Conservation (phyloP, 2,888 invertebrate genomes). For the Allolobophora icterica region DNA sequence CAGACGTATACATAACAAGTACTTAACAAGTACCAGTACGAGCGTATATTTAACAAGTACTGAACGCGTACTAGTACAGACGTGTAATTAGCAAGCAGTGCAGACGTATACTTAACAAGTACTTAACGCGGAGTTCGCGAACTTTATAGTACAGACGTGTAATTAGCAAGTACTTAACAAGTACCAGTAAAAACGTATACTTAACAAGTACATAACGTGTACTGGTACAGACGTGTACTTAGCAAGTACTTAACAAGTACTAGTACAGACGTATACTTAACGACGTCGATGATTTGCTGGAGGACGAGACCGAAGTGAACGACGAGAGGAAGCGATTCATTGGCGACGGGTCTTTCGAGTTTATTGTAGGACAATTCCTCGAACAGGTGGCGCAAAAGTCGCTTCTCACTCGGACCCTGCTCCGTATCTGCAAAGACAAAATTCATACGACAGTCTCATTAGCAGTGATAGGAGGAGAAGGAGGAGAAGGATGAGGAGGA, state of each 20-base stretch:
- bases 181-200: too few relatives aligned
- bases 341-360: constrained; percentile 43
- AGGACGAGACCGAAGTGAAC: constrained; percentile 44
- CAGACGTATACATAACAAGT: too few relatives aligned
- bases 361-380: constrained; percentile 38
- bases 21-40: too few relatives aligned
- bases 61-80: too few relatives aligned
- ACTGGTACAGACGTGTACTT: not conserved
- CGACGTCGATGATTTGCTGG: constrained; percentile 49
- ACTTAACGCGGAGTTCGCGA: too few relatives aligned
- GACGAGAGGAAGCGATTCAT: constrained; percentile 39
- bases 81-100: too few relatives aligned
- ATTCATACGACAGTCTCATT: not conserved
- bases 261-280: constrained; percentile 25
- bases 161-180: too few relatives aligned
- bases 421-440: constrained; percentile 27
- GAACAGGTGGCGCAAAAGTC: constrained; percentile 57
- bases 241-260: not conserved
- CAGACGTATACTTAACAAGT: too few relatives aligned
- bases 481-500: not conserved
- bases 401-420: constrained; percentile 58
- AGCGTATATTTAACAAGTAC: too few relatives aligned
- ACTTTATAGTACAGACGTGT: too few relatives aligned
- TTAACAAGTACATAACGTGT: too few relatives aligned
- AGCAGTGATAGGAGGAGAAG: not conserved